Base-by-base conservation (phyloP, 2,797 vertebrate species). In the Echiichthys vipera region DNA sequence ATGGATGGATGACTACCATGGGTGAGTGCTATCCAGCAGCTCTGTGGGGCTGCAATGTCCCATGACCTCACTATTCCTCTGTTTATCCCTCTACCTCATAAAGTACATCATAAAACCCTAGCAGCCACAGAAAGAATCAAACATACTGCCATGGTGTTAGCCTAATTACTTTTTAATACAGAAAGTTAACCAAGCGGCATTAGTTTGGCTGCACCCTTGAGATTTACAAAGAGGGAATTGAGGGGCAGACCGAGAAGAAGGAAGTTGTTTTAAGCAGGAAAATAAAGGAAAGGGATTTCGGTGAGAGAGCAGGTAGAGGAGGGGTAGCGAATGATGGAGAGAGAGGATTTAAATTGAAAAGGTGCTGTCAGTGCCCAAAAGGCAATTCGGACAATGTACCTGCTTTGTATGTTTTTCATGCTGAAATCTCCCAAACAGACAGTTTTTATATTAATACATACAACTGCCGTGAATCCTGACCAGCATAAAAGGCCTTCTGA, bases 31-130 rank as follows among this genome's bases (percentile, higher is more conserved):
- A 89, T 86, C 56, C 71, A 62, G 77, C 64, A 65, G 63, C 77
- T 80, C 79, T 72, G 46, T 50, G 27, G 65, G 76, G 75, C 68
- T 65, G 63, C 61, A 69, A 75, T 72, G 78, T 90, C 77, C 55
- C 68, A 49, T 81, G 68, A 85, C 81, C 75, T 84, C 67, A 77
- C 78, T 58, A n/a, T 71, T 75, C 68, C 71, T 71, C 83, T 87
- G 78, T 90, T 90, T 92, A 84, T 85, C 67, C 71, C 58, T 83
- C 74, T 71, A 77, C 81, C 86, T 89, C 84, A 80, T 91, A 86
- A 90, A 89, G 81, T 64, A 61, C 61, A 61, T 82, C 71, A 84
- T 83, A 81, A 89, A 88, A 80, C 54, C 71, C 69, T 68, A 50
- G 62, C 69, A 72, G 65, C 81, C 57, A 22, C 40, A 34, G 75